Evolutionary conservation across 23 tunicate genomes (phyloP), one percentile per base, ranked within the genome.

Genomic region (Trididemnum clinides): DNA sequence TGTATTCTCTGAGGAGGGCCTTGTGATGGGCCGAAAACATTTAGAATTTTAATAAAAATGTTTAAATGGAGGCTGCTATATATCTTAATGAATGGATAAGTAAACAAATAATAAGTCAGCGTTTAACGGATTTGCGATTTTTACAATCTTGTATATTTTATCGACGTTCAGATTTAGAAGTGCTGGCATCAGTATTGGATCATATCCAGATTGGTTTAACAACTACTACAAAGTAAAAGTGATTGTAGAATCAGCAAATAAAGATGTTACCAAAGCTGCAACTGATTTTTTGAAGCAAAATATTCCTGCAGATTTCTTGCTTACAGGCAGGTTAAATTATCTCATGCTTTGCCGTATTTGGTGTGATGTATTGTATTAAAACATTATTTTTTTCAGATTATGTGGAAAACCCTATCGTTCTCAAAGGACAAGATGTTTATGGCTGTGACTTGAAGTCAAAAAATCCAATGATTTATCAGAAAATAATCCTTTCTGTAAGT

Each of bases 191-290:
- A 77, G 77, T 33, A 79, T 96, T 39, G 99, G 99, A 3, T 96
- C 99, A 25, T 96, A 96, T 66, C 99, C 99, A 0, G 96, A 91
- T 38, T 87, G 90, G 88, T 71, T 64, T 19, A 96, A 96, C 81
- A 96, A 96, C 34, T 96, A 96, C 86, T 88, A 91, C 88, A 96
- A 91, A 80, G 99, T 96, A 28, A 88, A 87, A 72, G 65, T 96
- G 2, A 72, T 85, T 15, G 76, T 96, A 19, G 99, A 96, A 84
- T 87, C 91, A 26, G 51, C 62, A 15, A 88, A 91, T 81, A 29
- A 34, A 25, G 88, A 81, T 7, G 83, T 50, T 18, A 80, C 86
- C 1, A 26, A 84, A 27, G 88, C 79, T 3, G 95, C 96, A 6
- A 21, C 33, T 12, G 63, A 71, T 3, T 92, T 39, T 80, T 34